phyloP scores from a whole-genome alignment of 2,888 invertebrate genomes.

The Brenthis daphne region DNA sequence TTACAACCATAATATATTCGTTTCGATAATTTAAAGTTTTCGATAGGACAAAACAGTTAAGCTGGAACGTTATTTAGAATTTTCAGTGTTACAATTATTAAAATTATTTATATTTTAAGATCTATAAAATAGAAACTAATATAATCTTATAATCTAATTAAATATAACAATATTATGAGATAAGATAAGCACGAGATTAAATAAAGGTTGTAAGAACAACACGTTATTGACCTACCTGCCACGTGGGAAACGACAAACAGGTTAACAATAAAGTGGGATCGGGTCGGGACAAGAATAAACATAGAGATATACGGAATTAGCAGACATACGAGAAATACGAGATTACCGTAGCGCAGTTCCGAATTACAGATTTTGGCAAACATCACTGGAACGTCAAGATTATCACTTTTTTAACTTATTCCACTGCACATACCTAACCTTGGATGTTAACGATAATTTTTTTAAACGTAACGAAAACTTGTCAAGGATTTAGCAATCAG shows the following conservation, averaged over 20 bases:
- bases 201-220: background rate
- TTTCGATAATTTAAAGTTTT: background rate
- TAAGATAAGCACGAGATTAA: background rate
- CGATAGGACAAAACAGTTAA: too few relatives aligned
- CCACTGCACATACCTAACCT: slow-evolving; percentile 18
- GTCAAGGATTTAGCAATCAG: slow-evolving; percentile 22
- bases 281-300: slow-evolving; percentile 43
- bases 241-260: slow-evolving; percentile 41
- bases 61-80: too few relatives aligned
- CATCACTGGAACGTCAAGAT: slow-evolving; percentile 45
- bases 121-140: background rate
- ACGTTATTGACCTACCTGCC: slow-evolving; percentile 28
- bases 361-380: slow-evolving; percentile 60
- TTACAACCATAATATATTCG: background rate
- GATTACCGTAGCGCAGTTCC: slow-evolving; percentile 55
- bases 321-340: slow-evolving; percentile 21
- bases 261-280: slow-evolving; percentile 42
- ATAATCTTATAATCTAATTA: background rate
- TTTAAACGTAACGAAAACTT: slow-evolving; percentile 14
- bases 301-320: slow-evolving; percentile 47
- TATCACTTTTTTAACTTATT: slow-evolving; percentile 35
- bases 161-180: background rate
- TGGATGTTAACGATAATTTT: slow-evolving; percentile 16
- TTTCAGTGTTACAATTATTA: too few relatives aligned
- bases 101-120: too few relatives aligned